A percentile compares a stretch with the other conserved stretches of the same genome.
Evolutionary conservation across 2,113 vertebrate genomes (phyloP).

Genomic region (Hassar affinis): DNA sequence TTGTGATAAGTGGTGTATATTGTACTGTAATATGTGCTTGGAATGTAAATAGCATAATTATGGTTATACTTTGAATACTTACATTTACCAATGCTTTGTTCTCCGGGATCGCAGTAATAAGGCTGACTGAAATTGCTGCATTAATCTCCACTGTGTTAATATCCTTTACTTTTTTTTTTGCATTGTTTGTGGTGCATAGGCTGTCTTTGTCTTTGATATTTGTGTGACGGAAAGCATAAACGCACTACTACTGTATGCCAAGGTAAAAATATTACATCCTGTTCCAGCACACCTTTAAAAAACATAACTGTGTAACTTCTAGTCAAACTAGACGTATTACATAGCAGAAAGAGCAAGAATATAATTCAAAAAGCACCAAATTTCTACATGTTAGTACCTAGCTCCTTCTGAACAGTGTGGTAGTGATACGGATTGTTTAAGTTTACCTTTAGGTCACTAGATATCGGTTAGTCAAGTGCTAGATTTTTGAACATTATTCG

Average conservation of each 20-base stretch:
- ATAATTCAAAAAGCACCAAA: no score
- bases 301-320: no score
- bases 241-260: not conserved
- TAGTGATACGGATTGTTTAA: no score
- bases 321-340: no score
- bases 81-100: not conserved
- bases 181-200: not conserved
- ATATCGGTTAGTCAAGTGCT: no score
- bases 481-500: no score
- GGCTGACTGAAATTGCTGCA: not conserved
- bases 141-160: not conserved
- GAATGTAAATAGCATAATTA: slow-evolving; percentile 6
- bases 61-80: not conserved
- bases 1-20: not conserved
- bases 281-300: not conserved
- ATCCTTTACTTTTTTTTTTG: not conserved
- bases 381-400: no score
- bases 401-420: no score
- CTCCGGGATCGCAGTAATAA: not conserved
- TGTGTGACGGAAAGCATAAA: not conserved
- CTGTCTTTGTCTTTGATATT: not conserved
- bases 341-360: no score
- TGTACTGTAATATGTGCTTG: not conserved
- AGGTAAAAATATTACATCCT: not conserved
- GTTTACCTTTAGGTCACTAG: no score